A percentile compares a stretch with the other conserved stretches of the same genome.
Conservation (phyloP, 1,140 invertebrate genomes). For the Halesus radiatus region DNA sequence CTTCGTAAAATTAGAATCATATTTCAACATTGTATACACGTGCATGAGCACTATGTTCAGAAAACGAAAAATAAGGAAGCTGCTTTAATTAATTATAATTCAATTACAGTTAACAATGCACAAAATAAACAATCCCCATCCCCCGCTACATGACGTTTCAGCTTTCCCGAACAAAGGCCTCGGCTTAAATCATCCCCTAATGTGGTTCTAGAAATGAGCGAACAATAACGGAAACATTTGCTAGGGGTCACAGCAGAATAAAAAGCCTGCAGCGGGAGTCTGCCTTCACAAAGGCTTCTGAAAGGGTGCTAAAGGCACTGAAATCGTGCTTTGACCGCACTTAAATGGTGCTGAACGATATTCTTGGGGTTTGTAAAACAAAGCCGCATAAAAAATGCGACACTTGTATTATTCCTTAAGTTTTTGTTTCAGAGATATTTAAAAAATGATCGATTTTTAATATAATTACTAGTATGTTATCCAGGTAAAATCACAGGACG, state of each 20-base stretch:
- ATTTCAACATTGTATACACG: too few relatives aligned
- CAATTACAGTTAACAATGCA: slow-evolving; percentile 30
- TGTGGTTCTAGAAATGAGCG: slow-evolving; percentile 34
- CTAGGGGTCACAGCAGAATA: slow-evolving; percentile 8
- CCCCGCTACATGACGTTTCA: slow-evolving; percentile 8
- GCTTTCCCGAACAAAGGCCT: slow-evolving; percentile 9
- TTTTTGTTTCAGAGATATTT: too few relatives aligned
- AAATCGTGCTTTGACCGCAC: slow-evolving; percentile 10
- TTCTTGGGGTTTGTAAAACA: slow-evolving; percentile 12
- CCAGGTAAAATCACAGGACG: too few relatives aligned
- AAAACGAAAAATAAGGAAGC: too few relatives aligned
- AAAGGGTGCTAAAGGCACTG: slow-evolving; percentile 14
- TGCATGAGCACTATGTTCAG: too few relatives aligned
- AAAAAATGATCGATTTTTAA: too few relatives aligned
- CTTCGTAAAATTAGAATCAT: too few relatives aligned
- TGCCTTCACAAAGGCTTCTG: not conserved
- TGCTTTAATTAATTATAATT: slow-evolving; percentile 9
- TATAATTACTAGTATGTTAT: too few relatives aligned
- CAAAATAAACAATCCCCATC: slow-evolving; percentile 21
- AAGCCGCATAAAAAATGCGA: not conserved
- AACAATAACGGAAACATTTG: slow-evolving; percentile 38
- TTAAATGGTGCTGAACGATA: slow-evolving; percentile 27
- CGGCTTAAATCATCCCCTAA: slow-evolving; percentile 29
- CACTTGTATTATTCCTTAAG: not conserved
- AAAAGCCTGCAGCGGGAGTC: slow-evolving; percentile 14